Base-by-base conservation (phyloP, 2,888 invertebrate genomes). In the Ptilodon capucinus region DNA sequence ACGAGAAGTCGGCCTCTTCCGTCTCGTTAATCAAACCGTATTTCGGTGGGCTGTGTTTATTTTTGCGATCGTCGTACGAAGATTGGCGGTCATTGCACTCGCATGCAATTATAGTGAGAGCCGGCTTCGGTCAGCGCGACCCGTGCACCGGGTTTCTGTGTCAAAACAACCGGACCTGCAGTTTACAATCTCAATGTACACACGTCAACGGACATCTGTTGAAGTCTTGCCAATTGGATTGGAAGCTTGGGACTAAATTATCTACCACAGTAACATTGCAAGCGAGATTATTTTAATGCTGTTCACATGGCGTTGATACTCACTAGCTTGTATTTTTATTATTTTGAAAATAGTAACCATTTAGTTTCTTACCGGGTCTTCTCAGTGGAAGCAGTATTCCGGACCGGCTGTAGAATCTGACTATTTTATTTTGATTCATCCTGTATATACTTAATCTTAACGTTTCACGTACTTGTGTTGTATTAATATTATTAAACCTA, bases 111-210 rank as follows among this genome's bases (percentile, higher is more conserved):
- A 74, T 61, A 66, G 71, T 65, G 71, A 71, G 72, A 66, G 64
- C 69, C 60, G 45, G 57, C 61, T 70, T 71, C 68, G 69, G 68
- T 72, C 75, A 74, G 39, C 41, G 58, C 53, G 62, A 51, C 40
- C 66, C 63, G 77, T 68, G 71, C 79, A 78, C 77, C 71, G 57
- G 84, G 84, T 85, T 84, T 84, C 70, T 85, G 81, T 79, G 84
- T 84, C 84, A 84, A 44, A 54, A 46, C 65, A 71, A 79, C 82
- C 79, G 79, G 80, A 81, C 72, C 55, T 57, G 58, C 54, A 60
- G 32, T 23, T 25, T 42, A 28, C 35, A 32, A 19, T 17, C 13
- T 19, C 19, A 38, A 13, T 17, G 18, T 18, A 36, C 36, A 36
- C 16, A 18, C 18, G 18, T 18, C 36, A 5, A 36, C 18, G 11